Percentiles rank a stretch among this genome's conserved stretches.
These are phyloP conservation scores for Clistopyga incitator DNA, from an alignment of 2,888 invertebrate genomes.

Conservation along the genomic window DNA sequence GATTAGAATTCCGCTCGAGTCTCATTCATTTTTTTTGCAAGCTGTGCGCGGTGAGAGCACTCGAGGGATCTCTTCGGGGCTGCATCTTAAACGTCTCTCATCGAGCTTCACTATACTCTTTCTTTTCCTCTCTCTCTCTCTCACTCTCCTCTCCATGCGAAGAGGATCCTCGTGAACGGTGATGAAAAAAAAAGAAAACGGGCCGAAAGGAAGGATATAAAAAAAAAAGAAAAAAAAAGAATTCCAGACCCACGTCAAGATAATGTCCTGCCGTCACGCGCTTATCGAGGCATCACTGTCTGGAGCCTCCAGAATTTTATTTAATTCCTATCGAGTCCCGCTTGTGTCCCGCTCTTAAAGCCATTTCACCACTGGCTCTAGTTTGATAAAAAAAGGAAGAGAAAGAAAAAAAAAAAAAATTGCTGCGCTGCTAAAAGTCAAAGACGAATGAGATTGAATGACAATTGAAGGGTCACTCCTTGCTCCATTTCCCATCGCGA, in stretches of 20 bases:
- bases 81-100: constrained; percentile 79
- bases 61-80: constrained; percentile 74
- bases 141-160: constrained; percentile 29
- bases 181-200: constrained; percentile 39
- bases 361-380: not conserved
- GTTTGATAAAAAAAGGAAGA: constrained; percentile 39
- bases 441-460: not conserved
- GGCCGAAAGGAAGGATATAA: constrained; percentile 23
- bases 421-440: not conserved
- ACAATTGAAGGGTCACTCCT: not conserved
- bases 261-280: constrained; percentile 47
- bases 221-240: constrained; percentile 47
- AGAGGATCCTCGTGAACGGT: constrained; percentile 17
- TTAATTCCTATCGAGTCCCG: constrained; percentile 22
- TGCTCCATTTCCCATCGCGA: not conserved
- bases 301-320: constrained; percentile 19
- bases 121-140: constrained; percentile 23
- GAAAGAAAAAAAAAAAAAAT: constrained; percentile 21
- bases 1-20: constrained; percentile 79
- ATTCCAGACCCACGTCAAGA: constrained; percentile 61
- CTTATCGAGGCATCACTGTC: constrained; percentile 41
- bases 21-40: constrained; percentile 75
- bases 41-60: constrained; percentile 69
- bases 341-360: not conserved
- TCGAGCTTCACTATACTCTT: constrained; percentile 60